phyloP scores from a whole-genome alignment of 2,797 vertebrate species.

The Oophaga sylvatica region DNA sequence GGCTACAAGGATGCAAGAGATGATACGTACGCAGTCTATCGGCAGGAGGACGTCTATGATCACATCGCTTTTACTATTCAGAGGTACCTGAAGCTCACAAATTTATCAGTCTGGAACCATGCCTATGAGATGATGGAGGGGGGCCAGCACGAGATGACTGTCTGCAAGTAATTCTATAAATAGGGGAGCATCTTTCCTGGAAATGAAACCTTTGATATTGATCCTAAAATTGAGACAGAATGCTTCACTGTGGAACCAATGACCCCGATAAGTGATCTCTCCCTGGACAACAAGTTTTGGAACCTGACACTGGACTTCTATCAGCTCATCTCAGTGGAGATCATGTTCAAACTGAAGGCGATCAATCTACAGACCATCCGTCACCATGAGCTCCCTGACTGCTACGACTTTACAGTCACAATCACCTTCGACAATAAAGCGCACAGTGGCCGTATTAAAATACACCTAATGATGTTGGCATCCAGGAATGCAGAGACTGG shows the following conservation, averaged over 20 bases:
- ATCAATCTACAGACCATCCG: slow-evolving; percentile 94
- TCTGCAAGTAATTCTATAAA: slow-evolving; percentile 90
- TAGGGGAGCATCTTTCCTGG: slow-evolving; percentile 81
- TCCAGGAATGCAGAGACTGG: slow-evolving; percentile 90
- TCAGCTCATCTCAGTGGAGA: slow-evolving; percentile 85
- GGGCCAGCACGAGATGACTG: slow-evolving; percentile 74
- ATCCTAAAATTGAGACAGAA: slow-evolving; percentile 85
- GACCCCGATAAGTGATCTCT: slow-evolving; percentile 64
- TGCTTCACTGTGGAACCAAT: slow-evolving; percentile 83
- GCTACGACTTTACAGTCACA: slow-evolving; percentile 86
- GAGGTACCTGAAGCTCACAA: slow-evolving; percentile 84
- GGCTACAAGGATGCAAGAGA: slow-evolving; percentile 81
- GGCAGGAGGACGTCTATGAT: slow-evolving; percentile 83
- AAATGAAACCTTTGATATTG: slow-evolving; percentile 89
- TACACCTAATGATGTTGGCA: slow-evolving; percentile 84
- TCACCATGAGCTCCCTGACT: slow-evolving; percentile 92
- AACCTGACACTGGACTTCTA: slow-evolving; percentile 90
- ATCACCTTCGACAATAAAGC: slow-evolving; percentile 90
- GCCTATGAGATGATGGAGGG: slow-evolving; percentile 79
- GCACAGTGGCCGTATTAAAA: slow-evolving; percentile 90
- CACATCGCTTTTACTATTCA: slow-evolving; percentile 83
- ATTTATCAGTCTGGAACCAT: slow-evolving; percentile 86
- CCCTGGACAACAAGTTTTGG: slow-evolving; percentile 63
- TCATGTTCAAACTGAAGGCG: slow-evolving; percentile 87
- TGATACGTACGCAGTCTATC: slow-evolving; percentile 85